Conservation (phyloP, 2,113 vertebrate genomes). For the Bucco capensis region DNA sequence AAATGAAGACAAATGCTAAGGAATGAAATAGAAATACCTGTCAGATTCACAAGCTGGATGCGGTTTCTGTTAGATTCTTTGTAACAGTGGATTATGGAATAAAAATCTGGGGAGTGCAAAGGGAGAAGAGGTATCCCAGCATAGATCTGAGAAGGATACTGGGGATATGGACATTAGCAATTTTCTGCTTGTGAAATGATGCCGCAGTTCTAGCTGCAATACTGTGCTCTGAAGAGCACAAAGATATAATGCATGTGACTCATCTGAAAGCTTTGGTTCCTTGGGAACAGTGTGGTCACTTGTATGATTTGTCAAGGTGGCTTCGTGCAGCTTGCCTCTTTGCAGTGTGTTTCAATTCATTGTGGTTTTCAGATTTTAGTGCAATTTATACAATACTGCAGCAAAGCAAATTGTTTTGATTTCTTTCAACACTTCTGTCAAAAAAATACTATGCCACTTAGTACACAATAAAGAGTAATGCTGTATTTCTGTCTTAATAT, state of each 20-base stretch:
- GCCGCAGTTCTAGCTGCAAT: background rate
- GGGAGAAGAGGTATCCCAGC: background rate
- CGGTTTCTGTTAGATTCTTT: background rate
- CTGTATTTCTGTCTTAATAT: slow-evolving; percentile 46
- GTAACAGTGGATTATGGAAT: background rate
- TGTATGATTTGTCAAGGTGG: background rate
- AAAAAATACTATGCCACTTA: slow-evolving; percentile 50
- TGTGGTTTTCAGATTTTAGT: slow-evolving; percentile 34
- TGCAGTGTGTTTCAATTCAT: slow-evolving; percentile 32
- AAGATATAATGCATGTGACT: slow-evolving; percentile 36
- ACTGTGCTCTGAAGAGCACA: background rate
- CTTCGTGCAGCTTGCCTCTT: slow-evolving; percentile 42
- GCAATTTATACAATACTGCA: slow-evolving; percentile 38
- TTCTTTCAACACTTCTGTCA: slow-evolving; percentile 66
- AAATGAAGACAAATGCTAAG: background rate
- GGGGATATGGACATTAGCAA: slow-evolving; percentile 8
- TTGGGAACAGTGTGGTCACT: slow-evolving; percentile 56
- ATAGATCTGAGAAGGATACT: background rate
- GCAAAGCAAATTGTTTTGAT: slow-evolving; percentile 27
- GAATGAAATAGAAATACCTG: background rate
- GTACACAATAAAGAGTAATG: slow-evolving; percentile 69
- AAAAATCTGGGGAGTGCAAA: background rate
- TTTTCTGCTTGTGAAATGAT: slow-evolving; percentile 30
- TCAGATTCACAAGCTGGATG: background rate
- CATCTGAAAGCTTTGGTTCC: slow-evolving; percentile 66